phyloP scores from a whole-genome alignment of 2,797 vertebrate genomes.

The Tiaroga cobitis region DNA sequence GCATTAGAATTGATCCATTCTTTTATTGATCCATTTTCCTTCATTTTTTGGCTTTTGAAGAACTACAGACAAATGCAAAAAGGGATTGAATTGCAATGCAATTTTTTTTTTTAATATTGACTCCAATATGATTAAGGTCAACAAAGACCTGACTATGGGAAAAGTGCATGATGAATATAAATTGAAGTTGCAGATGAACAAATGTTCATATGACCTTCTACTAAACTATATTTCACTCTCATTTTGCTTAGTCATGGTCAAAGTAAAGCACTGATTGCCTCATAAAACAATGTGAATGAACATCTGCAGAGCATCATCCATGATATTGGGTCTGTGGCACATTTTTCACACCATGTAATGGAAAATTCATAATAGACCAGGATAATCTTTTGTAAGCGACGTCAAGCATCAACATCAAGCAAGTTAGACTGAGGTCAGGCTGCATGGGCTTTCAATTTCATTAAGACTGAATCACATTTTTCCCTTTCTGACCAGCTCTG shows the following conservation, averaged over 20 bases:
- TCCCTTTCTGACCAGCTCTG: constrained; percentile 15
- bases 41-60: background rate
- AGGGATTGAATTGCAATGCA: background rate
- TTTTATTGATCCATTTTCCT: background rate
- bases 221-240: background rate
- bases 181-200: background rate
- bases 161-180: background rate
- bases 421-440: constrained; percentile 8
- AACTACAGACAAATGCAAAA: background rate
- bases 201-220: background rate
- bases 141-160: background rate
- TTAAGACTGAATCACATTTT: constrained; percentile 24
- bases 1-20: constrained; percentile 25
- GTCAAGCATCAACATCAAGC: background rate
- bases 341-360: background rate
- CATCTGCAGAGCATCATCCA: constrained; percentile 9
- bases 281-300: background rate
- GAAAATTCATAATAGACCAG: constrained; percentile 1
- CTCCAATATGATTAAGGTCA: background rate
- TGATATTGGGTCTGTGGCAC: background rate
- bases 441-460: background rate
- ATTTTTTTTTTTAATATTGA: background rate
- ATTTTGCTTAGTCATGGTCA: background rate
- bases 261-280: background rate
- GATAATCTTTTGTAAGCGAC: background rate